Evolutionary conservation across 2,797 vertebrate genomes (phyloP), one percentile per base, ranked within the genome.

Genomic region (Odontamblyopus rebecca): DNA sequence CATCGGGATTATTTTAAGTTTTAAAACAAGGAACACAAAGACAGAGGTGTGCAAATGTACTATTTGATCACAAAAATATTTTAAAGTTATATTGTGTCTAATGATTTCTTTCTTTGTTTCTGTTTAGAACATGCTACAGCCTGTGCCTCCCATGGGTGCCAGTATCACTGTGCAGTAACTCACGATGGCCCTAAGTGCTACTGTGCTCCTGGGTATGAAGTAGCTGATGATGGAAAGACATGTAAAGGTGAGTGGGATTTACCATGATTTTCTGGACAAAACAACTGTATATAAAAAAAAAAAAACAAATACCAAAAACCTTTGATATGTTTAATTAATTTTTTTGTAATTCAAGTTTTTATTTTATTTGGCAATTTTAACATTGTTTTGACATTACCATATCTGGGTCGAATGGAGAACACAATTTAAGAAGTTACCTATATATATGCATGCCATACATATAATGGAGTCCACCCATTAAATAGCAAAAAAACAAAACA

Each of bases 171-270:
- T 8, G 95, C 95, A 0, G 93, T 95, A 2, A 97, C 96, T 2
- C 90, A 95, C 15, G 89, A 79, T 0, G 97, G 96, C 12, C 95
- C 96, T 1, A 85, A 84, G 75, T 99, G 97, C 89, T 98, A 97
- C 92, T 99, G 97, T 89, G 92, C 90, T 88, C 91, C 68, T 66
- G 96, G 95, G 78, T 98, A 95, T 76, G 96, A 97, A 81, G 93
- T 98, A 5, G 94, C 94, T 19, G 92, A 94, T 70, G 96, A 98
- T 56, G 88, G 94, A 71, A 96, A 94, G 91, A 92, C 85, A n/a
- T 99, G 97, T 89, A 96, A 95, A 96, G 97, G 97, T 98, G 50
- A 75, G 93, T 84, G 75, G 70, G 30, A 35, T 67, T 57, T 70
- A 61, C 67, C 64, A 1, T 66, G 76, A 38, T n/a, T 8, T 27